phyloP scores from a whole-genome alignment of 2,888 invertebrate genomes.

The Conistra vaccinii region DNA sequence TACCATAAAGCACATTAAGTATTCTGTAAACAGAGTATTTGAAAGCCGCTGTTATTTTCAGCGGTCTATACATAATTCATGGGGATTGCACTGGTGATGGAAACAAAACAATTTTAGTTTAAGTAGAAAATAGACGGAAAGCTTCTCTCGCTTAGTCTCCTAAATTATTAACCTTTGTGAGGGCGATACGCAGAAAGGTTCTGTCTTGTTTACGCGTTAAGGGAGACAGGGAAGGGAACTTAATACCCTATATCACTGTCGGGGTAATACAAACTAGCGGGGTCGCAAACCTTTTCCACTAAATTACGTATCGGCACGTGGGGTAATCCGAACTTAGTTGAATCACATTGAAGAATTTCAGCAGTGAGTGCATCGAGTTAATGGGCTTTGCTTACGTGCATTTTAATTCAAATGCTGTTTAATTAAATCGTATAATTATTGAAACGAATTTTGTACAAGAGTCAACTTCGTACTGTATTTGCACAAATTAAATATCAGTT shows the following conservation, averaged over 20 bases:
- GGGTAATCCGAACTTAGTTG: slow-evolving; percentile 88
- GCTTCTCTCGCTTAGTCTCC: slow-evolving; percentile 85
- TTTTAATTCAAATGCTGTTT: slow-evolving; percentile 42
- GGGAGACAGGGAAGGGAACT: slow-evolving; percentile 89
- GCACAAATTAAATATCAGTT: slow-evolving; percentile 16
- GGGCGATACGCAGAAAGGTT: slow-evolving; percentile 89
- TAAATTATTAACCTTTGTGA: slow-evolving; percentile 89
- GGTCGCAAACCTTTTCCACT: slow-evolving; percentile 90
- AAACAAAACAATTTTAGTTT: slow-evolving; percentile 85
- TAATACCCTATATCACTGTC: slow-evolving; percentile 91
- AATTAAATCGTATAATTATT: slow-evolving; percentile 30
- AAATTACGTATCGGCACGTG: slow-evolving; percentile 89
- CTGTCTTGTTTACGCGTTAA: slow-evolving; percentile 90
- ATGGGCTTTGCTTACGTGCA: slow-evolving; percentile 36
- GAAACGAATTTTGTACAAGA: slow-evolving; percentile 8
- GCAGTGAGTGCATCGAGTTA: slow-evolving; percentile 80
- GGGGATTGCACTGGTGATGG: slow-evolving; percentile 77
- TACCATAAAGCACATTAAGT: slow-evolving; percentile 56
- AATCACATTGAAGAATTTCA: slow-evolving; percentile 80
- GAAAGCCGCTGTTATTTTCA: slow-evolving; percentile 68
- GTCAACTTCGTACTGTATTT: slow-evolving; percentile 11
- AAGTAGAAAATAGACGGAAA: slow-evolving; percentile 84
- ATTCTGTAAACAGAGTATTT: slow-evolving; percentile 68
- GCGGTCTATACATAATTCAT: slow-evolving; percentile 75
- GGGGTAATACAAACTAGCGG: slow-evolving; percentile 89